phyloP scores from a whole-genome alignment of 23 tunicate genomes.

The Halocynthia aurantium region DNA sequence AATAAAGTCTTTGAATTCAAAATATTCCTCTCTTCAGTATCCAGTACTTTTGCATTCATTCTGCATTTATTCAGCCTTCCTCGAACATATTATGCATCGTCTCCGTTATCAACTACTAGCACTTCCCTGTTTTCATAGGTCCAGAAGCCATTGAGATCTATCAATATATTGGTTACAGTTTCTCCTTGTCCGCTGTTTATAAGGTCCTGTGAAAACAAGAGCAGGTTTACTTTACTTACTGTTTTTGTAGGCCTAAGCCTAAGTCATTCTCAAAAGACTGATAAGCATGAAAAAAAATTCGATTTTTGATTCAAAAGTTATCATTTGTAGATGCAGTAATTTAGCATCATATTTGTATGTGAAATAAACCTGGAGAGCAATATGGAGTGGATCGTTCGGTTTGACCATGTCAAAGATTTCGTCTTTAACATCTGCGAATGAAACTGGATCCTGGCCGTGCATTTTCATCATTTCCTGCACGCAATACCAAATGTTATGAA shows the following conservation, averaged over 20 bases:
- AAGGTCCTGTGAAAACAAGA: constrained; percentile 31
- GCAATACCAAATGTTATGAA: not conserved
- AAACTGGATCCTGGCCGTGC: constrained; percentile 94
- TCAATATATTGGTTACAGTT: constrained; percentile 84
- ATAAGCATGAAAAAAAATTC: no score
- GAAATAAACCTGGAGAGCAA: constrained; percentile 57
- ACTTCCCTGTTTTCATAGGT: constrained; percentile 97
- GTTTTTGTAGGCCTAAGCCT: no score
- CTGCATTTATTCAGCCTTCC: no score
- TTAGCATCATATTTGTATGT: no score
- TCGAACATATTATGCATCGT: constrained; percentile 26
- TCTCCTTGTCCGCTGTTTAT: constrained; percentile 96
- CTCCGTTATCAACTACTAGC: constrained; percentile 71
- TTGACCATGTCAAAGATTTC: constrained; percentile 99
- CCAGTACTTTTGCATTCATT: no score
- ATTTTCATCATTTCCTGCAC: constrained; percentile 86
- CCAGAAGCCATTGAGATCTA: constrained; percentile 98
- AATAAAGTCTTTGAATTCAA: no score
- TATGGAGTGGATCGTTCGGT: constrained; percentile 84
- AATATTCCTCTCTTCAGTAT: no score
- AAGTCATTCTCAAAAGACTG: no score
- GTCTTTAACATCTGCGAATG: constrained; percentile 98
- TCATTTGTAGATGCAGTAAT: no score
- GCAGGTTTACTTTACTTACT: no score
- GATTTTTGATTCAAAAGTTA: no score